A percentile compares a stretch with the other conserved stretches of the same genome.
Evolutionary conservation across 1,140 invertebrate genomes (phyloP).

Genomic region (Sycophila sp.): DNA sequence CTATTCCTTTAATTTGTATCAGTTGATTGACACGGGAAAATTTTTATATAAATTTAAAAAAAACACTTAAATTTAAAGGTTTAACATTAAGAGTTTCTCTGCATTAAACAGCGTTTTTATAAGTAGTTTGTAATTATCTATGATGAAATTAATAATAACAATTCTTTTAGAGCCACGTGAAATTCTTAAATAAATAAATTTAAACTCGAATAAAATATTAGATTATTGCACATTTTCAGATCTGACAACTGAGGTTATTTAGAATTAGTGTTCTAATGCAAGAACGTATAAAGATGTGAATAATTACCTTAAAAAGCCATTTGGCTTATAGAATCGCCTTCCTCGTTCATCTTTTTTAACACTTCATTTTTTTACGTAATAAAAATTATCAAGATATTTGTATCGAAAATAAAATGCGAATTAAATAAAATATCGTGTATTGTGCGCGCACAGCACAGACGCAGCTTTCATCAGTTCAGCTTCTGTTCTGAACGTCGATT

Average conservation of each 20-base stretch:
- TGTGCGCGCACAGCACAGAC: too few species aligned
- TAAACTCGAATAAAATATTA: too few species aligned
- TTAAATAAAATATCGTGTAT: slow-evolving; percentile 13
- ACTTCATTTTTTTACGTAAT: not conserved
- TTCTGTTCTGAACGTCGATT: too few species aligned
- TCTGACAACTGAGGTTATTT: too few species aligned
- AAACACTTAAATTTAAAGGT: too few species aligned
- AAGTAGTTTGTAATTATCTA: not conserved
- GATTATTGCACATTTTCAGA: too few species aligned
- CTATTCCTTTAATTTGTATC: slow-evolving; percentile 65
- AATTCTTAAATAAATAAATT: too few species aligned
- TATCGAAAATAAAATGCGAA: slow-evolving; percentile 4
- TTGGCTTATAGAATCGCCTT: not conserved
- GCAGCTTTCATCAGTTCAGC: too few species aligned
- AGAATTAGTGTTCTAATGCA: too few species aligned
- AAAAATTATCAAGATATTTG: not conserved
- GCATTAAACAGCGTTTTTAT: too few species aligned
- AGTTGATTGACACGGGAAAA: slow-evolving; percentile 65
- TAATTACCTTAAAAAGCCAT: slow-evolving; percentile 21
- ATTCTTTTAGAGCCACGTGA: not conserved
- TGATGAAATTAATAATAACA: not conserved
- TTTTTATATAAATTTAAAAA: too few species aligned
- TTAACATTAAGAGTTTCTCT: too few species aligned
- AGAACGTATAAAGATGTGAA: not conserved
- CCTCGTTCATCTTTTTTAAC: slow-evolving; percentile 10